Percentiles rank a stretch among this genome's conserved stretches.
Conservation (phyloP, 2,888 invertebrate species). For the Lumbricus terrestris region DNA sequence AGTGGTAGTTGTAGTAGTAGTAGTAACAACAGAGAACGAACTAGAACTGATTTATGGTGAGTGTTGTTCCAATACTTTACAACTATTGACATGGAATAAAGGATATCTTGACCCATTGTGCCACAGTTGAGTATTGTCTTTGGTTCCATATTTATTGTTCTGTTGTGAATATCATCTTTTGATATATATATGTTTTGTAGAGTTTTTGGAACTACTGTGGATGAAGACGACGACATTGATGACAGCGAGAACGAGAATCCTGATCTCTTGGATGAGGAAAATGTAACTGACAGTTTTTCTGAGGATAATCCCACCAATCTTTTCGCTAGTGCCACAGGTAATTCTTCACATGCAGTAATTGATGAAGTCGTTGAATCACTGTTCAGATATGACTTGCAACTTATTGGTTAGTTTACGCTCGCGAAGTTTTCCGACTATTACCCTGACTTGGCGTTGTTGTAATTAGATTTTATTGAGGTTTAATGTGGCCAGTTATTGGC, state of each 20-base stretch:
- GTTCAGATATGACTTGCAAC: neutral
- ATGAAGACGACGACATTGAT: conserved; percentile 42
- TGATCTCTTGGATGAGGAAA: neutral
- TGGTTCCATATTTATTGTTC: neutral
- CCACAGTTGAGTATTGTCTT: neutral
- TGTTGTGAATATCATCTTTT: neutral
- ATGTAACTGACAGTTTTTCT: neutral
- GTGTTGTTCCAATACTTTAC: too few relatives aligned
- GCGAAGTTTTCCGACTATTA: neutral
- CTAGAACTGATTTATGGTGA: too few relatives aligned
- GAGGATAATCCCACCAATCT: conserved; percentile 29
- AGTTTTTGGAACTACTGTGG: conserved; percentile 48
- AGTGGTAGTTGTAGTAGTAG: too few relatives aligned
- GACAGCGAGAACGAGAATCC: conserved; percentile 13
- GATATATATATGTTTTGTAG: conserved; percentile 42
- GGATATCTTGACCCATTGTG: neutral
- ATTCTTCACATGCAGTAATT: neutral
- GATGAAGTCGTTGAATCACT: too few relatives aligned
- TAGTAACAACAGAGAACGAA: too few relatives aligned
- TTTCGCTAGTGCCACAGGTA: conserved; percentile 34
- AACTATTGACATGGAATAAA: neutral
- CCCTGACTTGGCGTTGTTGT: neutral
- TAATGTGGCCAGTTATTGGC: neutral
- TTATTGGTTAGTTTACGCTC: neutral
- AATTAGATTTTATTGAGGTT: neutral